Percentiles rank a stretch among this genome's conserved stretches.
These are phyloP conservation scores for Drosophila infuscata DNA, from an alignment of 2,888 invertebrate species.

Conservation along the genomic window DNA sequence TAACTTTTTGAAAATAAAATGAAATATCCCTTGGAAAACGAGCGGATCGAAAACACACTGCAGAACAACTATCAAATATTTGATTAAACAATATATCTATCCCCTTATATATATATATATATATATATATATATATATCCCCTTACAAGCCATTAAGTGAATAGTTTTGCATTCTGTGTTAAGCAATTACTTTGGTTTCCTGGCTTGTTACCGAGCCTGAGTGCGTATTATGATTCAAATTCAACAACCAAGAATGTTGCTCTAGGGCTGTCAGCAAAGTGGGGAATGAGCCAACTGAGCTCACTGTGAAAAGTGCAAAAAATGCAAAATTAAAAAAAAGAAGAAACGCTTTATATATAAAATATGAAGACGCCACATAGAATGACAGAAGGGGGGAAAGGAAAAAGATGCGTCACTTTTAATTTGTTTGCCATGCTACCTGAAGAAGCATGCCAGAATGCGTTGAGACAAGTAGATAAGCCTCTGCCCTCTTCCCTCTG, in stretches of 20 bases:
- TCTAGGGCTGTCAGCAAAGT: background rate
- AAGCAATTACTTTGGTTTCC: conserved; percentile 16
- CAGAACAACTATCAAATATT: background rate
- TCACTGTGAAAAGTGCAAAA: conserved; percentile 14
- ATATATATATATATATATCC: no score
- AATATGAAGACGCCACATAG: conserved; percentile 22
- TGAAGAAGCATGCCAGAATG: conserved; percentile 19
- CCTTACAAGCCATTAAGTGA: background rate
- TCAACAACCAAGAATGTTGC: background rate
- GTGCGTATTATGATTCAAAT: conserved; percentile 40
- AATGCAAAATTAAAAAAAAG: conserved; percentile 12
- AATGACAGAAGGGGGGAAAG: background rate
- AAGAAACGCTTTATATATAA: conserved; percentile 21
- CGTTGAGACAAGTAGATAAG: conserved; percentile 20
- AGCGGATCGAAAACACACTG: no score
- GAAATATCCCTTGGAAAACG: background rate
- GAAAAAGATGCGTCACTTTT: conserved; percentile 69
- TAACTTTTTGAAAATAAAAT: background rate
- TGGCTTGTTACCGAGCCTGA: conserved; percentile 39
- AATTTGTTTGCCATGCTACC: conserved; percentile 71
- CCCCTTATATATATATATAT: no score
- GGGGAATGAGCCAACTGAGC: conserved; percentile 3
- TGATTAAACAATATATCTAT: background rate
- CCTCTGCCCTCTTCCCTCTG: background rate
- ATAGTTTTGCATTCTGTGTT: background rate